A percentile compares a stretch with the other conserved stretches of the same genome.
Evolutionary conservation across 1,140 invertebrate species (phyloP).

Genomic region (Hermetia illucens): DNA sequence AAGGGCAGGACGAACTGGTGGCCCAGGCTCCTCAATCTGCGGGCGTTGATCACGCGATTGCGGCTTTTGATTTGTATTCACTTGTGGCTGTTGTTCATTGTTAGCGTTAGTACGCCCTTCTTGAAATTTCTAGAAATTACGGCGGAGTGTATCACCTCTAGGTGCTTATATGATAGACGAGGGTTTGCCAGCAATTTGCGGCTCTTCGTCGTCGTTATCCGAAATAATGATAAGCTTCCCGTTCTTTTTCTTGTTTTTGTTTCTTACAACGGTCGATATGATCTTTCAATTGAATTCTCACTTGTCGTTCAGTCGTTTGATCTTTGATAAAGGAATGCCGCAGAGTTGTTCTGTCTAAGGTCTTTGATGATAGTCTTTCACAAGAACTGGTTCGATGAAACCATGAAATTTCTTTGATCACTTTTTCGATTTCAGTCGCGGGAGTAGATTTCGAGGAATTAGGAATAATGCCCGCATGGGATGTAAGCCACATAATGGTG

Average conservation of each 20-base stretch:
- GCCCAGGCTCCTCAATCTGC: conserved; percentile 59
- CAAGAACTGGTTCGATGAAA: conserved; percentile 47
- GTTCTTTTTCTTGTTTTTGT: conserved; percentile 78
- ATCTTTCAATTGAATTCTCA: conserved; percentile 96
- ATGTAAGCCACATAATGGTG: conserved; percentile 96
- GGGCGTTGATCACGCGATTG: conserved; percentile 29
- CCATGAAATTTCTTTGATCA: conserved; percentile 95
- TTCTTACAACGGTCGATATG: conserved; percentile 97
- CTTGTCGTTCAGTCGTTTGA: conserved; percentile 95
- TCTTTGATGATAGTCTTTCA: conserved; percentile 96
- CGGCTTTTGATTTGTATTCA: conserved; percentile 30
- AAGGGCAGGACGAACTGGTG: conserved; percentile 68
- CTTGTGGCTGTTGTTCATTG: conserved; percentile 29
- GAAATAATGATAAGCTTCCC: conserved; percentile 75
- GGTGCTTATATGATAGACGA: conserved; percentile 81
- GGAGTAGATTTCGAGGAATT: conserved; percentile 94
- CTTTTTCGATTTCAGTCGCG: conserved; percentile 93
- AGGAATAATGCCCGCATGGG: conserved; percentile 98
- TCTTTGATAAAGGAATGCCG: conserved; percentile 96
- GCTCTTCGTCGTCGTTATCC: conserved; percentile 80
- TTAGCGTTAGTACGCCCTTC: conserved; percentile 54
- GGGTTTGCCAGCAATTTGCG: conserved; percentile 69
- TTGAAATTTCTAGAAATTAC: conserved; percentile 96
- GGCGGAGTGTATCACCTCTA: conserved; percentile 77
- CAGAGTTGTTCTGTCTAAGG: conserved; percentile 96